Evolutionary conservation across 2,113 vertebrate genomes (phyloP).

Genomic region (Peromyscus leucopus): DNA sequence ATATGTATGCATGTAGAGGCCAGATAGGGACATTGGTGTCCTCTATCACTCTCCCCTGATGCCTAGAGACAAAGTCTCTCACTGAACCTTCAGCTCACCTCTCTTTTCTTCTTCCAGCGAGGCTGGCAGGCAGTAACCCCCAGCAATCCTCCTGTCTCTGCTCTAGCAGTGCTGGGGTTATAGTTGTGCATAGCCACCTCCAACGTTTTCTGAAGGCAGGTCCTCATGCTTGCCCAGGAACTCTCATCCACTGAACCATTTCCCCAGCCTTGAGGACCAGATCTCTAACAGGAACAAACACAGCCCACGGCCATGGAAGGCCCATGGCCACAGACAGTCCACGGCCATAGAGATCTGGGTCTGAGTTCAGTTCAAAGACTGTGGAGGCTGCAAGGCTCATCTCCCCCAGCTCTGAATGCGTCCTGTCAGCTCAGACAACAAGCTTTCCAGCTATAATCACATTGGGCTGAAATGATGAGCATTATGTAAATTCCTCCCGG

Average conservation of each 20-base stretch:
- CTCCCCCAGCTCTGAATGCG: neutral
- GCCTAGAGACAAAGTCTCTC: neutral
- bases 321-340: neutral
- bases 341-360: neutral
- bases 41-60: neutral
- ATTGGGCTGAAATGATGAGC: neutral
- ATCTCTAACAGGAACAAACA: neutral
- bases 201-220: neutral
- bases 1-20: neutral
- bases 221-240: neutral
- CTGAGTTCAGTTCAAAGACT: neutral
- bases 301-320: neutral
- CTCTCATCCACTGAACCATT: neutral
- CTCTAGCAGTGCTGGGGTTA: neutral
- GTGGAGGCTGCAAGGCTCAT: neutral
- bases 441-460: neutral
- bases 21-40: too few species aligned
- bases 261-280: too few species aligned
- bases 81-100: too few species aligned
- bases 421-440: neutral
- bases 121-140: neutral
- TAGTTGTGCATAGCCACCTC: neutral
- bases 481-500: slow-evolving; percentile 22
- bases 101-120: neutral
- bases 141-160: neutral